Evolutionary conservation across 1,140 invertebrate species (phyloP), one percentile per base, ranked within the genome.

Genomic region (Lepidurus arcticus): DNA sequence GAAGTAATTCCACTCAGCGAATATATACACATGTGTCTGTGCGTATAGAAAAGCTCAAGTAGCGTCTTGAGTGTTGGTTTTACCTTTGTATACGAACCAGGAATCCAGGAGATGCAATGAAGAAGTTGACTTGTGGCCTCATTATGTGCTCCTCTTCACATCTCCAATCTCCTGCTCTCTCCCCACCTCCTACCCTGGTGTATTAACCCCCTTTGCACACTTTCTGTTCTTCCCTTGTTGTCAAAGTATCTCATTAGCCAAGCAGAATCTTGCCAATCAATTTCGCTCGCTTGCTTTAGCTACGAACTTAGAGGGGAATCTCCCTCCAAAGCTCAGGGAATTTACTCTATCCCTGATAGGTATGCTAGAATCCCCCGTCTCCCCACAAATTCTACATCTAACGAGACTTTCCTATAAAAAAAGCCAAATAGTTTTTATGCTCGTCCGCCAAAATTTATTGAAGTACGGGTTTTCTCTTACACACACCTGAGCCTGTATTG

Each of bases 191-290:
- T 21, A 65, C 34, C 34, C 34, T 34, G 34, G 34, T 34, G 34
- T 4, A 34, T 34, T 34, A 4, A 34, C 34, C 34, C 34, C 34
- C 34, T 34, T 65, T 65, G 21, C 13, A n/a, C 21, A n/a, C 21
- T 8, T 21, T 21, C 47, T 21, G 16, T 9, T 16, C 9, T 13
- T 13, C 47, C 47, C 9, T 65, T 65, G 53, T 65, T 65, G 53
- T 21, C 53, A 65, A 65, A 65, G 53, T 65, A 65, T 65, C 53
- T 65, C 53, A 65, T 65, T 65, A 65, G 21, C 53, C 53, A 4
- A 65, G 53, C 13, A 65, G 53, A 65, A 65, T 65, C 53, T 65
- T 65, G 53, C 53, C 53, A 65, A 65, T 65, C 53, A 65, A 65
- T 65, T 34, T 65, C 53, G 53, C 53, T 65, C 53, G 53, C n/a